Evolutionary conservation across 2,888 invertebrate genomes (phyloP).

Genomic region (Scaptomyza flava): DNA sequence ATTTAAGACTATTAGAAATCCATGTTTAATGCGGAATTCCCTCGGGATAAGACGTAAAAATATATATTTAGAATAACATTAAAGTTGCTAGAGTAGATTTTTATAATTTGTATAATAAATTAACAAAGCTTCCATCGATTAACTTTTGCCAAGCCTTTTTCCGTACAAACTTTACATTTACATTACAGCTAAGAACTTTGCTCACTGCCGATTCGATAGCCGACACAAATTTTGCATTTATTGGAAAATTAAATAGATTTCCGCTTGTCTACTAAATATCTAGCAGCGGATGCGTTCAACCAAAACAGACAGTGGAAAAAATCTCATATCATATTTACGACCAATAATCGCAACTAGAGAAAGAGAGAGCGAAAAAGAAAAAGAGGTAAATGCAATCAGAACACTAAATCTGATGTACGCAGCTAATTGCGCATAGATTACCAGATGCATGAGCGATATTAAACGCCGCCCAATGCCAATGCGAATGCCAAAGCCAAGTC

Average conservation of each 20-base stretch:
- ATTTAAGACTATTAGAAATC: constrained; percentile 50
- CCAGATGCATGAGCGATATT: constrained; percentile 80
- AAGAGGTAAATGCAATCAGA: constrained; percentile 70
- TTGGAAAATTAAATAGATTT: constrained; percentile 59
- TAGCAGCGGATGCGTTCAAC: constrained; percentile 11
- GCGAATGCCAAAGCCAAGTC: constrained; percentile 13
- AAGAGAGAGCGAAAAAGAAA: background rate
- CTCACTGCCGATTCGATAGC: constrained; percentile 6
- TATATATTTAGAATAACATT: background rate
- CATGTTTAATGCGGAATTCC: background rate
- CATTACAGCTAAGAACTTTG: constrained; percentile 4
- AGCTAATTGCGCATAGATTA: constrained; percentile 81
- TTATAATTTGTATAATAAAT: no score
- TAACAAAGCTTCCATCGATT: no score
- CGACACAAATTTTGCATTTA: constrained; percentile 50
- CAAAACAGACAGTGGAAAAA: constrained; percentile 22
- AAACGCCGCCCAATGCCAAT: constrained; percentile 70
- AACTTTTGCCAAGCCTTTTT: no score
- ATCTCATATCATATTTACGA: constrained; percentile 67
- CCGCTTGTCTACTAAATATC: constrained; percentile 55
- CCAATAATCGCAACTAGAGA: constrained; percentile 39
- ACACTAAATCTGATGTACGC: constrained; percentile 80
- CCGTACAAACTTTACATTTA: background rate
- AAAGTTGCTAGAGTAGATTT: no score
- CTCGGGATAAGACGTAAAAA: background rate